A percentile compares a stretch with the other conserved stretches of the same genome.
Evolutionary conservation across 2,888 invertebrate species (phyloP).

Genomic region (Meiosimyza platycephala): DNA sequence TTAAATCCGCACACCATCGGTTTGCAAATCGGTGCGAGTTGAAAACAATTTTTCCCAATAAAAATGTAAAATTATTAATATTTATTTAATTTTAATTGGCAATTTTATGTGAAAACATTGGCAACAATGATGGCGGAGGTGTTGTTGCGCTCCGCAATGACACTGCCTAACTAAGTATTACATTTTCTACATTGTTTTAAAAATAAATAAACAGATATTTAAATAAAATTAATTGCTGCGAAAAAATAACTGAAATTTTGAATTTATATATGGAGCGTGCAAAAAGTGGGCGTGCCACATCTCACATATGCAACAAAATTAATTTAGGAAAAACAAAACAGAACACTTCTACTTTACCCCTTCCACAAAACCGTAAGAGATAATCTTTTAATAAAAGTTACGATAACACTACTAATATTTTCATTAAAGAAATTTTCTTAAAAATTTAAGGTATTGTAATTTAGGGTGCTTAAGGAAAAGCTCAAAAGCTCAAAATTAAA

Average conservation of each 20-base stretch:
- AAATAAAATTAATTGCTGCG: neutral
- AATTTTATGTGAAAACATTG: constrained; percentile 34
- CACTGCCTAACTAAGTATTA: too few relatives aligned
- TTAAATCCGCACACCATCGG: constrained; percentile 28
- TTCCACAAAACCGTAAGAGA: too few relatives aligned
- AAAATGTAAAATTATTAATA: constrained; percentile 33
- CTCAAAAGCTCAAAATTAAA: too few relatives aligned
- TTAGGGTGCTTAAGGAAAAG: too few relatives aligned
- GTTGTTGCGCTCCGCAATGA: too few relatives aligned
- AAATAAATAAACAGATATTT: neutral
- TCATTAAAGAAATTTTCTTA: too few relatives aligned
- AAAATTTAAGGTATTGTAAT: too few relatives aligned
- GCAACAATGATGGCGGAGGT: too few relatives aligned
- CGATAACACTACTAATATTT: too few relatives aligned
- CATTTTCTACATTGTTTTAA: too few relatives aligned
- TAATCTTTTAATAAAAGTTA: too few relatives aligned
- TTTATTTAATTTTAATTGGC: constrained; percentile 39
- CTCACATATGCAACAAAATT: neutral
- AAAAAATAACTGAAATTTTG: neutral
- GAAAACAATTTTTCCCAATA: constrained; percentile 20
- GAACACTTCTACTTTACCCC: too few relatives aligned
- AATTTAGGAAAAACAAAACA: neutral
- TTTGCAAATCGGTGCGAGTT: constrained; percentile 28
- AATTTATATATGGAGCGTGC: neutral
- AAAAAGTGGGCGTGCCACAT: neutral